Percentiles rank a stretch among this genome's conserved stretches.
These are phyloP conservation scores for Nycticebus coucang DNA, from an alignment of 2,113 vertebrate species.

Conservation along the genomic window DNA sequence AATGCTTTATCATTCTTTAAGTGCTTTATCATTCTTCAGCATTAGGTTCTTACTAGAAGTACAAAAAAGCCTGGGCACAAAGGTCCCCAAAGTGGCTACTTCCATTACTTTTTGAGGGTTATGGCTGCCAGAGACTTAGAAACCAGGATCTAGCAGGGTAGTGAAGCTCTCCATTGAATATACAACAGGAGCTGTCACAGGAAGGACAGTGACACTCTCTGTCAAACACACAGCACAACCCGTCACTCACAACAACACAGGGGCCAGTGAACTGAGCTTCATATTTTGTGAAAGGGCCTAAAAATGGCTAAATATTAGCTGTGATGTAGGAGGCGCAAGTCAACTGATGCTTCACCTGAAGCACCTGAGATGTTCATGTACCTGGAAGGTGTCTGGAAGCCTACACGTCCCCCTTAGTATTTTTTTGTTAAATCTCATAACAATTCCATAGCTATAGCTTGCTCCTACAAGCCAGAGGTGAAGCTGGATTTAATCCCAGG, in stretches of 20 bases:
- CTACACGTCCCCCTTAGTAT: neutral
- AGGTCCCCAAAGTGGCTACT: neutral
- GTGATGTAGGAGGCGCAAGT: neutral
- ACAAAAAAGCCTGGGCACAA: neutral
- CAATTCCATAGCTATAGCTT: neutral
- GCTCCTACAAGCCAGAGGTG: neutral
- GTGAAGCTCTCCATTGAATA: neutral
- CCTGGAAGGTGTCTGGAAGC: rapidly evolving
- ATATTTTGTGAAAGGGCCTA: neutral
- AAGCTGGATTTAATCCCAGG: neutral
- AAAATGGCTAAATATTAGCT: neutral
- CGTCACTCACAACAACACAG: neutral
- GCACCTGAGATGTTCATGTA: neutral
- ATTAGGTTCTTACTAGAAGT: neutral
- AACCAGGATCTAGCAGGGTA: neutral
- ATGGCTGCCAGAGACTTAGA: neutral
- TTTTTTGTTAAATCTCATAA: neutral
- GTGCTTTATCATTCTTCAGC: neutral
- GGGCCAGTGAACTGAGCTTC: neutral
- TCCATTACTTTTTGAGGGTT: neutral
- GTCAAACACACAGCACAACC: neutral
- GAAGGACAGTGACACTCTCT: neutral
- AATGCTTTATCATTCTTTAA: neutral
- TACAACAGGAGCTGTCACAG: neutral
- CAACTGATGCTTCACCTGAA: neutral